Percentiles rank a stretch among this genome's conserved stretches.
Evolutionary conservation across 2,888 invertebrate species (phyloP).

Genomic region (Himalopsyche anomala): DNA sequence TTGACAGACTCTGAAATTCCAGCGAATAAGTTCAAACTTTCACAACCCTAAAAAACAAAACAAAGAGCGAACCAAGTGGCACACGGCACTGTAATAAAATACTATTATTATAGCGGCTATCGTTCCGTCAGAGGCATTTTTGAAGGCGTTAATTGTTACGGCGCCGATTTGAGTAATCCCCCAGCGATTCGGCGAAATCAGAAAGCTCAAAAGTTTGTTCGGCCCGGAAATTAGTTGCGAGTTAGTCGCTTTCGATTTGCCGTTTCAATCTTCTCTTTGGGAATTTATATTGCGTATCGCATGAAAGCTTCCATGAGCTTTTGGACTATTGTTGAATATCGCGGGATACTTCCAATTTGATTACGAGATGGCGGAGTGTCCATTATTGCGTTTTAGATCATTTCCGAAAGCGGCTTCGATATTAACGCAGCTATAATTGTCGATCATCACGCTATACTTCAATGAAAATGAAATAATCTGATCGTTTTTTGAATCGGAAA

Average conservation of each 20-base stretch:
- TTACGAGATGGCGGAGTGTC: slow-evolving; percentile 18
- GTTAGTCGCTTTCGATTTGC: not conserved
- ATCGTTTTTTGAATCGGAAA: too few species aligned
- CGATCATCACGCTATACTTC: slow-evolving; percentile 8
- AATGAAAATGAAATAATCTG: not conserved
- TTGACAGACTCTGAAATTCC: slow-evolving; percentile 27
- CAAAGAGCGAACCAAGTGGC: slow-evolving; percentile 20
- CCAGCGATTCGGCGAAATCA: slow-evolving; percentile 17
- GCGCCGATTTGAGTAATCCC: slow-evolving; percentile 31
- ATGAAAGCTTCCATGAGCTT: slow-evolving; percentile 1
- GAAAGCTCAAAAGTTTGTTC: slow-evolving; percentile 35
- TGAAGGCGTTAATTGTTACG: slow-evolving; percentile 22
- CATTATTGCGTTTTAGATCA: slow-evolving; percentile 37
- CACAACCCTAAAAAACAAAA: slow-evolving; percentile 5
- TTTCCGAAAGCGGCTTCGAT: slow-evolving; percentile 4
- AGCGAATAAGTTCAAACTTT: slow-evolving; percentile 20
- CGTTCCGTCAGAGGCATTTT: slow-evolving; percentile 18
- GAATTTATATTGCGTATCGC: slow-evolving; percentile 33
- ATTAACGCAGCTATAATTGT: slow-evolving; percentile 9
- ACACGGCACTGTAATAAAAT: slow-evolving; percentile 36
- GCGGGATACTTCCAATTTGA: not conserved
- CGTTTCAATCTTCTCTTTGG: slow-evolving; percentile 16
- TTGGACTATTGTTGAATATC: not conserved
- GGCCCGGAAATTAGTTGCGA: slow-evolving; percentile 41
- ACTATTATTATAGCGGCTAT: slow-evolving; percentile 31